A percentile compares a stretch with the other conserved stretches of the same genome.
These are phyloP conservation scores for Drosophila littoralis DNA, from an alignment of 1,140 invertebrate species.

Conservation along the genomic window DNA sequence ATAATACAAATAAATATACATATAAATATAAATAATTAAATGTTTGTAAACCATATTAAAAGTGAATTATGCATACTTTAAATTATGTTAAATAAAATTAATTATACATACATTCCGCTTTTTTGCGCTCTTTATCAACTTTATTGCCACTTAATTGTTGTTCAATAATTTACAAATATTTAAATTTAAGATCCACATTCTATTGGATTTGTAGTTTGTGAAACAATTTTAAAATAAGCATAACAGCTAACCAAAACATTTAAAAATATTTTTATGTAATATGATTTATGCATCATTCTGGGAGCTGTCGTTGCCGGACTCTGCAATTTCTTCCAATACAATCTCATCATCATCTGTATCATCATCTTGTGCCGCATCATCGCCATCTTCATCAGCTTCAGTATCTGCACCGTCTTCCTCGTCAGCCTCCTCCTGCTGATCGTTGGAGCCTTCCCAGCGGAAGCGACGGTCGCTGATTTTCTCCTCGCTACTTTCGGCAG, in stretches of 20 bases:
- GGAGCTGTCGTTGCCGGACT: not conserved
- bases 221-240: slow-evolving; percentile 13
- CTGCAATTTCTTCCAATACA: not conserved
- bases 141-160: slow-evolving; percentile 4
- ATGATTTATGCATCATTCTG: slow-evolving; percentile 18
- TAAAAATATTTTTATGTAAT: not conserved
- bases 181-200: not conserved
- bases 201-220: not conserved
- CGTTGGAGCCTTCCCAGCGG: slow-evolving; percentile 51
- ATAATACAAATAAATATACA: slow-evolving; percentile 75
- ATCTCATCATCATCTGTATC: slow-evolving; percentile 2
- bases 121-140: not conserved
- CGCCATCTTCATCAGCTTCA: not conserved
- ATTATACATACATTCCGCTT: slow-evolving; percentile 57
- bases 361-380: not conserved
- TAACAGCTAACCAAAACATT: slow-evolving; percentile 10
- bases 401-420: not conserved
- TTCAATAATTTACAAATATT: slow-evolving; percentile 11
- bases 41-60: slow-evolving; percentile 81
- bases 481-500: slow-evolving; percentile 17
- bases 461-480: slow-evolving; percentile 65
- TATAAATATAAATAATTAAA: slow-evolving; percentile 77
- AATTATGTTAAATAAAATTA: slow-evolving; percentile 83
- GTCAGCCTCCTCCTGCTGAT: slow-evolving; percentile 2
- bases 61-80: slow-evolving; percentile 79